These are phyloP conservation scores for Siniperca chuatsi DNA, from an alignment of 2,113 vertebrate genomes.

Conservation along the genomic window DNA sequence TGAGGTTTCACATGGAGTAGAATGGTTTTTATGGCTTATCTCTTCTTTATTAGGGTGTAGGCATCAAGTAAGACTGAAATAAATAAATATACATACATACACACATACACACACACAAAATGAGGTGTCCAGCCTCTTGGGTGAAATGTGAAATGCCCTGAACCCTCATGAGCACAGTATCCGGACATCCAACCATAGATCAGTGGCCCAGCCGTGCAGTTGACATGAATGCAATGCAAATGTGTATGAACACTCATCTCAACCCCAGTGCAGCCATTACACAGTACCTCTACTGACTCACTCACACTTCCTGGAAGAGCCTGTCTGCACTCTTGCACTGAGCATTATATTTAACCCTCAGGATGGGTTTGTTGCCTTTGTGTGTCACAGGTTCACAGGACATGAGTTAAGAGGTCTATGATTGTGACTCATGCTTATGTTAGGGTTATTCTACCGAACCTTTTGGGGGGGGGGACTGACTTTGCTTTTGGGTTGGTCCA, in stretches of 20 bases:
- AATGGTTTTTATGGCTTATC: background rate
- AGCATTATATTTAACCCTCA: conserved; percentile 68
- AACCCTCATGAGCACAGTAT: conserved; percentile 3
- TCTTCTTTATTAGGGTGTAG: background rate
- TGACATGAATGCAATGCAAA: conserved; percentile 38
- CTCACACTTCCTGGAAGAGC: conserved; percentile 71
- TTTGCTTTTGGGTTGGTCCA: background rate
- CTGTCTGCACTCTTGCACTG: conserved; percentile 36
- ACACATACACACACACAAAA: background rate
- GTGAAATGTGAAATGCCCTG: background rate
- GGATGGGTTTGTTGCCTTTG: conserved; percentile 60
- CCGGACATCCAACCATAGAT: conserved; percentile 8
- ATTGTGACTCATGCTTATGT: conserved; percentile 62
- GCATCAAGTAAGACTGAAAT: background rate
- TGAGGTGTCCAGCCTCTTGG: background rate
- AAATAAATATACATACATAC: too few relatives aligned
- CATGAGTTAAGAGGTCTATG: conserved; percentile 36
- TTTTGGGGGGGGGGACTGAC: background rate
- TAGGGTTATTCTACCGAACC: background rate
- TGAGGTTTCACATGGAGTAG: background rate
- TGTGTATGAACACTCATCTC: conserved; percentile 17
- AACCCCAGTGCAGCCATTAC: conserved; percentile 46
- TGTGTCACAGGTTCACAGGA: conserved; percentile 56
- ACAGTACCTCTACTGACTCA: conserved; percentile 45
- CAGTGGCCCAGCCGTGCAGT: conserved; percentile 44